Evolutionary conservation across 2,888 invertebrate species (phyloP).

Genomic region (Amorpha juglandis): DNA sequence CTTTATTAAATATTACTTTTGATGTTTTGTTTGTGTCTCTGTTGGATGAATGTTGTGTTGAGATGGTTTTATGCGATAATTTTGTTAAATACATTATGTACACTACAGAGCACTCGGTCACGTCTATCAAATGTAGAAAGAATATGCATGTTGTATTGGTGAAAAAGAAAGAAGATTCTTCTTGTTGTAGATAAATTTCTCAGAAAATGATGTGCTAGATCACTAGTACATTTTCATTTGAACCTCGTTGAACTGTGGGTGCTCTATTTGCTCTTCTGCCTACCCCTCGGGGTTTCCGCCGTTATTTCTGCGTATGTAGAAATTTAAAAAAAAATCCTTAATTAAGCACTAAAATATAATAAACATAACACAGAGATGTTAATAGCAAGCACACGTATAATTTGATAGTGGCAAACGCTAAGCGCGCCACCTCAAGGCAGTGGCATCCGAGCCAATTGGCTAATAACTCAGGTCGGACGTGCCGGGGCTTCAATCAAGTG

Average conservation of each 20-base stretch:
- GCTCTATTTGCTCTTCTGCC: too few species aligned
- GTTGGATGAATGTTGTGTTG: slow-evolving; percentile 1
- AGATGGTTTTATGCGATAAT: background rate
- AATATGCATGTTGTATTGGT: too few species aligned
- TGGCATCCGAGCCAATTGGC: slow-evolving; percentile 24
- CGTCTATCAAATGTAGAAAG: too few species aligned
- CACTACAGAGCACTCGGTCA: too few species aligned
- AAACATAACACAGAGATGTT: slow-evolving; percentile 7
- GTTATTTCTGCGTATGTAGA: too few species aligned
- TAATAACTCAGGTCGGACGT: slow-evolving; percentile 11
- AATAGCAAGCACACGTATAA: slow-evolving; percentile 16
- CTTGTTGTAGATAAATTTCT: too few species aligned
- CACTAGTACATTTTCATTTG: too few species aligned
- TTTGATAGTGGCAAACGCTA: background rate
- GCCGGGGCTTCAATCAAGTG: slow-evolving; percentile 15
- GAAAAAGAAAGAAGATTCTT: too few species aligned
- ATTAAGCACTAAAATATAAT: background rate
- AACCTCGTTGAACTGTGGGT: too few species aligned
- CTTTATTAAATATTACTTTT: slow-evolving; percentile 31
- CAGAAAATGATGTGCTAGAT: too few species aligned
- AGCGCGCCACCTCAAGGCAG: slow-evolving; percentile 8
- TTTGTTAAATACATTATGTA: background rate
- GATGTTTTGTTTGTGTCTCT: slow-evolving; percentile 23
- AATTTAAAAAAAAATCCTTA: too few species aligned
- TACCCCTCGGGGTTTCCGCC: too few species aligned